phyloP scores from a whole-genome alignment of 2,113 vertebrate species.

The Corydoras maculifer region DNA sequence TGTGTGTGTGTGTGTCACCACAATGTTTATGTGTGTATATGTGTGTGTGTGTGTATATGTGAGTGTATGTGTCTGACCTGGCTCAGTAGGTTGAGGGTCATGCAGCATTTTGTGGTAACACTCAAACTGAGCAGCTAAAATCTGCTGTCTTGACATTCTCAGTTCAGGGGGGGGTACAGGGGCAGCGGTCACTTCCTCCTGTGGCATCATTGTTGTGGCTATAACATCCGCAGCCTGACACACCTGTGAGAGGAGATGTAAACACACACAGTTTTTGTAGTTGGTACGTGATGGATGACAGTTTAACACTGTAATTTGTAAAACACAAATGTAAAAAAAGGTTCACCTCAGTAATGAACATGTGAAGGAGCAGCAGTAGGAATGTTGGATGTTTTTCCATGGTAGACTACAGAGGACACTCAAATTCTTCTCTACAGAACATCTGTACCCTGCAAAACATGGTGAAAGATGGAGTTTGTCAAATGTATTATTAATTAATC shows the following conservation, averaged over 20 bases:
- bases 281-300: neutral
- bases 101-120: slow-evolving; percentile 70
- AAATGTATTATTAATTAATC: no score
- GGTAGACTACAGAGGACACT: slow-evolving; percentile 42
- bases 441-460: slow-evolving; percentile 25
- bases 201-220: neutral
- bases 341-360: slow-evolving; percentile 51
- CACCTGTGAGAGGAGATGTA: slow-evolving; percentile 40
- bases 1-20: no score
- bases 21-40: neutral
- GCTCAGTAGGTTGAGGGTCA: slow-evolving; percentile 50
- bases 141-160: slow-evolving; percentile 43
- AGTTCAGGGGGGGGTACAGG: slow-evolving; percentile 21
- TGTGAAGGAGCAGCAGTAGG: slow-evolving; percentile 43
- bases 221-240: slow-evolving; percentile 46
- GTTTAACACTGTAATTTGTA: neutral
- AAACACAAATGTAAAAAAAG: neutral
- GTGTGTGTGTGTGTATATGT: neutral
- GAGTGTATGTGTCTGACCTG: slow-evolving; percentile 48
- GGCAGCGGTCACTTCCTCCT: slow-evolving; percentile 28
- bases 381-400: slow-evolving; percentile 54
- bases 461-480: neutral
- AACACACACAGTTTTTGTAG: neutral
- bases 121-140: slow-evolving; percentile 69
- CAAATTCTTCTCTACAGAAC: slow-evolving; percentile 33